These are phyloP conservation scores for Hystrix cristata DNA, from an alignment of 2,113 vertebrate species.

Conservation along the genomic window DNA sequence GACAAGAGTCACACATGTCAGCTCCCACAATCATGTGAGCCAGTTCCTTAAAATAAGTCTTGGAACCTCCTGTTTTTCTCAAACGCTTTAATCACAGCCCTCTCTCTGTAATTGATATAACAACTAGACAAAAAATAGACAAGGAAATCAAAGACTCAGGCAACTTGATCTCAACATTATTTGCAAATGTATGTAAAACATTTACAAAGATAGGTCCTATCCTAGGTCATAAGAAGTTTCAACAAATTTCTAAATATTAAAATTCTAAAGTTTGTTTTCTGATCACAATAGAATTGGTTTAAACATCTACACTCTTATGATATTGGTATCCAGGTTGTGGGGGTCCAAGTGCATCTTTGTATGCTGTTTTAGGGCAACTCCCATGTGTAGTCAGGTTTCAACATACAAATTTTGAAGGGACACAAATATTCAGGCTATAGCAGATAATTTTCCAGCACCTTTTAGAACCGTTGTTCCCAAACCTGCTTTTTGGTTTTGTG, in stretches of 20 bases:
- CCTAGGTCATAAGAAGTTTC: neutral
- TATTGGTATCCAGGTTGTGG: neutral
- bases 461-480: neutral
- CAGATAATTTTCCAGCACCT: neutral
- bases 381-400: neutral
- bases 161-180: neutral
- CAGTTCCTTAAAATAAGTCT: neutral
- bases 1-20: neutral
- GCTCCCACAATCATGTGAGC: neutral
- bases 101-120: neutral
- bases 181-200: neutral
- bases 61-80: neutral
- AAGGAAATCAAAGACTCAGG: neutral
- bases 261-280: neutral
- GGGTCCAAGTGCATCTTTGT: neutral
- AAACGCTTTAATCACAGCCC: neutral
- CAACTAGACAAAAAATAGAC: neutral
- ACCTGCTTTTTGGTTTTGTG: neutral
- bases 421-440: neutral
- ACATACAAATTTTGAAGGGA: neutral
- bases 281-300: neutral
- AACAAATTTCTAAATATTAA: neutral
- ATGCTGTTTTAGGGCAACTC: neutral
- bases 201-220: neutral
- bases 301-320: neutral